Evolutionary conservation across 2,888 invertebrate species (phyloP), one percentile per base, ranked within the genome.

Genomic region (Octonoba sinensis): DNA sequence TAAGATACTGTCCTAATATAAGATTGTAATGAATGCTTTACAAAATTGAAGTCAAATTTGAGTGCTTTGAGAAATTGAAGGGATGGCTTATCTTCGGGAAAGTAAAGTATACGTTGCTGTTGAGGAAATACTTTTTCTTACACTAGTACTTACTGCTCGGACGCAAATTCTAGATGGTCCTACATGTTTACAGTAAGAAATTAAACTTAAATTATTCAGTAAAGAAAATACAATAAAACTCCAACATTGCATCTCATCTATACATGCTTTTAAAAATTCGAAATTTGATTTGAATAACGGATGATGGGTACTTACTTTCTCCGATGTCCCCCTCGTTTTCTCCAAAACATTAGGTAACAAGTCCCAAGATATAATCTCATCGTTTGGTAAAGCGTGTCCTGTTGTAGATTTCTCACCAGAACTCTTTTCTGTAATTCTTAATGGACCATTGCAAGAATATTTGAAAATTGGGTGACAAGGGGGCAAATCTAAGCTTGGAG

Each of bases 331-430:
- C 36, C 67, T 66, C 46, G 72, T 76, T 22, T 82, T 82, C n/a
- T 82, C 82, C 60, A 76, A 24, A 51, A 82, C 76, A 47, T 65
- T 82, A 18, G 82, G 72, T 15, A 82, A 44, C 44, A 76, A 76
- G 67, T 72, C 71, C 82, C 75, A 82, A 24, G 82, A 70, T 15
- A 82, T 67, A n/a, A 82, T 59, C 27, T 71, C 82, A n/a, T 82
- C 82, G 24, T 62, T 82, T 16, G 60, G 49, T 11, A 75, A 54
- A 20, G 74, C 70, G 15, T 65, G 71, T n/a, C 70, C 74, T 59
- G 51, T 64, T 2, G 47, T 20, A 20, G 59, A 24, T 15, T 11
- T 16, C 1, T 51, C 67, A 36, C 46, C 57, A n/a, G n/a, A 24
- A 24, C 51, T 54, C 36, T 49, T 59, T 16, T 20, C 44, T 3